Evolutionary conservation across 2,888 invertebrate species (phyloP), one percentile per base, ranked within the genome.

Genomic region (Eledona agricola): DNA sequence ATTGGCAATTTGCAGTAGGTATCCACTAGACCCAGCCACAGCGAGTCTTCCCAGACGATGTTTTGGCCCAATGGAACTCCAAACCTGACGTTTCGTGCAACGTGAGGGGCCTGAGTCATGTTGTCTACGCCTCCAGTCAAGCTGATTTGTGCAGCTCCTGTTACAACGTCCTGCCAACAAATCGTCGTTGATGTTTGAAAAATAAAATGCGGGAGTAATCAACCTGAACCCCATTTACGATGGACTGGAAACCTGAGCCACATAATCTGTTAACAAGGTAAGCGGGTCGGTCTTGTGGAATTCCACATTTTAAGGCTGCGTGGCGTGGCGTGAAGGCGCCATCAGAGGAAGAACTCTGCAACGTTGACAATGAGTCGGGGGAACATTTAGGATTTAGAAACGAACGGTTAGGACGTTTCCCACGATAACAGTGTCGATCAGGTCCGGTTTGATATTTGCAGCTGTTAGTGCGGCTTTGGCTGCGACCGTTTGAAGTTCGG

Each of bases 201-300:
- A 6, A 13, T 29, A 17, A 3, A 2, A 15, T 32, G 28, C 4
- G 12, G 35, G 55, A 40, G 57, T 78, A n/a, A n/a, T n/a, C n/a
- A n/a, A 91, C 93, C 82, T 96, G 96, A 20, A 90, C 89, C 42
- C 89, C 92, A 79, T 87, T 94, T 9, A 96, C 85, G 55, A 99
- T 81, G 0, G 98, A 85, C 74, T 99, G 98, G 77, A 99, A 99
- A 1, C 98, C 98, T 16, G 96, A 96, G 7, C 98, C 99, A 76
- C 99, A 99, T 9, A 99, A 81, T 57, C 98, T 81, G 79, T 98
- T 99, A 32, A 99, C 84, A 35, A 88, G 88, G 1, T 94, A 79
- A 0, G 93, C 95, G 1, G 96, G 96, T 52, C 79, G 86, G 28
- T 92, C 89, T 59, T 88, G 77, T 3, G 96, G 94, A 43, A 98